Evolutionary conservation across 2,113 vertebrate species (phyloP).

Genomic region (Phrynocephalus versicolor): DNA sequence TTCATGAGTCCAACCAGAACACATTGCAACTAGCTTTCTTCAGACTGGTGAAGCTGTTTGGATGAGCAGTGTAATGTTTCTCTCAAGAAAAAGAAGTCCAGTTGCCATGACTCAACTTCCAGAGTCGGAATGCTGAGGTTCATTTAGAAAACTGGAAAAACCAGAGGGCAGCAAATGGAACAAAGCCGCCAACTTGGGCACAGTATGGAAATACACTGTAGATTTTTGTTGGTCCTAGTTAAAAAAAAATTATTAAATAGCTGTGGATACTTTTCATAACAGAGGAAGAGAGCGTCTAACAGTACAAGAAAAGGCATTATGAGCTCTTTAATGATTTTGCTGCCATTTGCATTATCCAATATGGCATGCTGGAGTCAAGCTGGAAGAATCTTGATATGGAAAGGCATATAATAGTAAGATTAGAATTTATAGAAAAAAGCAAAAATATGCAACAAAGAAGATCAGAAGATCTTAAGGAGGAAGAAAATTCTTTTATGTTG

Average conservation of each 20-base stretch:
- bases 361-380: neutral
- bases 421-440: neutral
- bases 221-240: neutral
- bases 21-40: too few relatives aligned
- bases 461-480: too few relatives aligned
- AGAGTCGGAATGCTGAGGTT: neutral
- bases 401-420: neutral
- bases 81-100: too few relatives aligned
- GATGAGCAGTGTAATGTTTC: too few relatives aligned
- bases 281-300: too few relatives aligned
- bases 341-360: neutral
- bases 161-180: neutral
- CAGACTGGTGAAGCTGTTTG: too few relatives aligned
- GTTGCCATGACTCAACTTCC: too few relatives aligned
- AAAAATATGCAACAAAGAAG: neutral
- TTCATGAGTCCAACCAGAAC: too few relatives aligned
- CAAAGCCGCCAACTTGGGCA: neutral
- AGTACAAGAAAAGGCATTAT: neutral
- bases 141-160: neutral
- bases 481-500: too few relatives aligned
- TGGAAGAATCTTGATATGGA: neutral
- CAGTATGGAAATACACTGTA: too few relatives aligned
- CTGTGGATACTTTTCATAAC: neutral
- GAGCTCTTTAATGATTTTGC: neutral
- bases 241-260: neutral